Evolutionary conservation across 2,113 vertebrate species (phyloP).

Genomic region (Bothrops jararaca): DNA sequence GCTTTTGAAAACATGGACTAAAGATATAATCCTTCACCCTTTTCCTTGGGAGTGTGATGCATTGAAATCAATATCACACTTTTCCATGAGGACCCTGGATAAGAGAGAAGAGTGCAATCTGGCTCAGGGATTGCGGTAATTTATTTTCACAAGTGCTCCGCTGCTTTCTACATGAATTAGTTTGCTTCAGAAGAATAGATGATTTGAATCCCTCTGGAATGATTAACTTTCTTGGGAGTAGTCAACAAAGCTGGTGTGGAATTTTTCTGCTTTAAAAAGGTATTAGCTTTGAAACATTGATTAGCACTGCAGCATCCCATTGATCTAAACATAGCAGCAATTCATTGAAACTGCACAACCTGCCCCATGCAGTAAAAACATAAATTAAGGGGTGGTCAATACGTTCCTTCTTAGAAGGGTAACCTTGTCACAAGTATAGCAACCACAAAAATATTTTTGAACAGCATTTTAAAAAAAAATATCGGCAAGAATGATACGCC

Average conservation of each 20-base stretch:
- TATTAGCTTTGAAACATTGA: constrained; percentile 42
- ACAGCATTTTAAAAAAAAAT: neutral
- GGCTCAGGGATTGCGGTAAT: neutral
- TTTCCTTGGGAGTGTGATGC: neutral
- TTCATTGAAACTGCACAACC: constrained; percentile 36
- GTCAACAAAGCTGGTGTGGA: constrained; percentile 39
- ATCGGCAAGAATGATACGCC: neutral
- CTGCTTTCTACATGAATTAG: constrained; percentile 32
- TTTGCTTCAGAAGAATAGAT: constrained; percentile 47
- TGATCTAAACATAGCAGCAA: constrained; percentile 43
- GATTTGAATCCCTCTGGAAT: constrained; percentile 29
- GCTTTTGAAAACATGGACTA: neutral
- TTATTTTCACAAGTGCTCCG: constrained; percentile 35
- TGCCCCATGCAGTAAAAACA: constrained; percentile 3
- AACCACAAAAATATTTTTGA: neutral
- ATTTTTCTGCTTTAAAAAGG: constrained; percentile 46
- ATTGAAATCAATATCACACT: constrained; percentile 2
- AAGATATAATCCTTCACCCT: neutral
- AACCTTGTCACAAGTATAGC: neutral
- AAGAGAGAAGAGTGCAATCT: neutral
- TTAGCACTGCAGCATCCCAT: constrained; percentile 33
- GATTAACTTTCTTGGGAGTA: constrained; percentile 33
- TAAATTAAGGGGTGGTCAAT: constrained; percentile 21
- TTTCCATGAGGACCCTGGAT: neutral
- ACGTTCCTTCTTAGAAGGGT: constrained; percentile 3